Evolutionary conservation across 2,113 vertebrate species (phyloP).

Genomic region (Odontophorus gujanensis): DNA sequence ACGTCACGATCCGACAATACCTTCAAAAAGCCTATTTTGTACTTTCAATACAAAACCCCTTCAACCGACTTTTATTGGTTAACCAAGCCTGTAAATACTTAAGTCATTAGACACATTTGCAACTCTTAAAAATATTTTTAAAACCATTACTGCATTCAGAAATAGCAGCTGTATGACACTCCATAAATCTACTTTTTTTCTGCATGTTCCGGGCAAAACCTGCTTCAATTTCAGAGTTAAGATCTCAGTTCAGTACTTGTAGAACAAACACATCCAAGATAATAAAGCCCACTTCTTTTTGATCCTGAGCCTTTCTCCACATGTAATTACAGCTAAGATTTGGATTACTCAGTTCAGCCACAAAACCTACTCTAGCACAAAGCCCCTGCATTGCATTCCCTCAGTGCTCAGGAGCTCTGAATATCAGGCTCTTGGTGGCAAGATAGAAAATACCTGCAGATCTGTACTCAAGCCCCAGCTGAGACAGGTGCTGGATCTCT

Average conservation of each 20-base stretch:
- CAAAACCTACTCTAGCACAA: neutral
- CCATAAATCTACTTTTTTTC: neutral
- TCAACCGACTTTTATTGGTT: neutral
- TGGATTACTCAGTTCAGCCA: neutral
- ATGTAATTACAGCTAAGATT: neutral
- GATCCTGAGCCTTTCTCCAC: neutral
- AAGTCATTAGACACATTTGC: neutral
- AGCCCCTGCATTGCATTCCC: neutral
- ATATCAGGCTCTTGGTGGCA: neutral
- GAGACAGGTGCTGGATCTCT: neutral
- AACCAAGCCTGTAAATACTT: neutral
- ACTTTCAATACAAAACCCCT: neutral
- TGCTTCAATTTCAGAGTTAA: neutral
- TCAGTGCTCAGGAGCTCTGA: neutral
- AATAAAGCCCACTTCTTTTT: neutral
- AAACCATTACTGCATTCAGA: neutral
- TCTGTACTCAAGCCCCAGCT: neutral
- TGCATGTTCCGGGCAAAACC: neutral
- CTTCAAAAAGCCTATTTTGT: neutral
- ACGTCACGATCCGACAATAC: neutral
- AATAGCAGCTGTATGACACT: neutral
- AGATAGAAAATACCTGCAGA: fast-evolving
- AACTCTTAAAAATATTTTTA: neutral
- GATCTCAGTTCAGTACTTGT: neutral
- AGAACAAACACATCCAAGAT: neutral